Base-by-base conservation (phyloP, 2,113 vertebrate genomes). In the Charina bottae region DNA sequence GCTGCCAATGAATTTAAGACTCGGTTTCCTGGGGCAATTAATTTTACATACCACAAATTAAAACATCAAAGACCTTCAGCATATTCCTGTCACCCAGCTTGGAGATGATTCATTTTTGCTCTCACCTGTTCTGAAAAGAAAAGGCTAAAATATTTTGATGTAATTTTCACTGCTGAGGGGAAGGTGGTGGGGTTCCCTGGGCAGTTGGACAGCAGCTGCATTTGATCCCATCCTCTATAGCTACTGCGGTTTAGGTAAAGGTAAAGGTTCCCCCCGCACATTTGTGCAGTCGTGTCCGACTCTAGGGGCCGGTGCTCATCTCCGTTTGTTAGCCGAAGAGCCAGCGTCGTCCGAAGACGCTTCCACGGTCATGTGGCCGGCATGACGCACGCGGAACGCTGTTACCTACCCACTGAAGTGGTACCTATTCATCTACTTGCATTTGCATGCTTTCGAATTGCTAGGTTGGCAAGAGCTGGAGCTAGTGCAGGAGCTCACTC, bases 41-140 rank as follows among this genome's bases (percentile, higher is more conserved):
- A 55, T 89, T 78, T 91, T 85, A 89, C 83, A 24, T 21, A 59
- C 21, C 28, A 59, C 72, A 90, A 90, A 90, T 85, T 60, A 90
- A n/a, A 56, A 58, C 89, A 83, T 62, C 83, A 62, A 90, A 53
- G 24, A 28, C 33, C 46, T 33, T 90, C 37, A 56, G 83, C 42
- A 33, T 23, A n/a, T 33, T 55, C 21, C 33, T 23, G n/a, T 37
- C 64, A 37, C 23, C n/a, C 64, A 56, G 49, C 64, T 62, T 33
- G 28, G 56, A 28, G 37, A 19, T 12, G 28, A 90, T 85, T 85
- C 56, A 85, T 58, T 58, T 90, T 60, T 46, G 26, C 42, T 33
- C 42, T 78, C 33, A 56, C 21, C 88, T 89, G 42, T 62, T 53
- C 58, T 53, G 19, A 78, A 72, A 72, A 68, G 19, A 72, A 72